phyloP scores from a whole-genome alignment of 2,888 invertebrate genomes.

The Norana najaformis region DNA sequence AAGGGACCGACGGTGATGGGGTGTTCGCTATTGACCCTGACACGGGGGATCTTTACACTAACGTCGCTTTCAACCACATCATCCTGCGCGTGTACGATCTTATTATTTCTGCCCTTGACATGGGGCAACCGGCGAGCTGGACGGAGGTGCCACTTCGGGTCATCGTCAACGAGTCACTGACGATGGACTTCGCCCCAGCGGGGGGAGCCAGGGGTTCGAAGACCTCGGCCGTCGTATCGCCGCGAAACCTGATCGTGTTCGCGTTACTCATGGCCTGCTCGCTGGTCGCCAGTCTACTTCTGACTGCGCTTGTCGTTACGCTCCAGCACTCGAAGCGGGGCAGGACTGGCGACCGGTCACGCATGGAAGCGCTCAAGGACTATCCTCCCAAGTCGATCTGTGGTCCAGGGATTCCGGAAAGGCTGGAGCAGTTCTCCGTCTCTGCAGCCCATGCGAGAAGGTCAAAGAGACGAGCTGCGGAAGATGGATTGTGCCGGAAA shows the following conservation, averaged over 20 bases:
- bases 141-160: not conserved
- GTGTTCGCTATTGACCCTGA: conserved; percentile 20
- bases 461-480: not conserved
- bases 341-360: not conserved
- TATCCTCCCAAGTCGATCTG: not conserved
- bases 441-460: not conserved
- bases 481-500: not conserved
- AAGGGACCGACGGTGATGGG: not conserved
- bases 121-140: conserved; percentile 17
- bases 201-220: not conserved
- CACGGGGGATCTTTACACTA: conserved; percentile 15
- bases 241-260: conserved; percentile 21
- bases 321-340: not conserved
- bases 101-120: not conserved
- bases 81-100: not conserved
- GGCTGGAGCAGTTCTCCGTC: not conserved
- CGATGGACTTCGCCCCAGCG: not conserved
- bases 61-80: not conserved
- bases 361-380: not conserved
- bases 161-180: conserved; percentile 1
- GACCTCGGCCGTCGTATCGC: not conserved
- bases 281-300: not conserved
- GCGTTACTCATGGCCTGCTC: conserved; percentile 21
- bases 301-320: not conserved
- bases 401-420: not conserved